Percentiles rank a stretch among this genome's conserved stretches.
Conservation (phyloP, 2,888 invertebrate genomes). For the Labia minor region DNA sequence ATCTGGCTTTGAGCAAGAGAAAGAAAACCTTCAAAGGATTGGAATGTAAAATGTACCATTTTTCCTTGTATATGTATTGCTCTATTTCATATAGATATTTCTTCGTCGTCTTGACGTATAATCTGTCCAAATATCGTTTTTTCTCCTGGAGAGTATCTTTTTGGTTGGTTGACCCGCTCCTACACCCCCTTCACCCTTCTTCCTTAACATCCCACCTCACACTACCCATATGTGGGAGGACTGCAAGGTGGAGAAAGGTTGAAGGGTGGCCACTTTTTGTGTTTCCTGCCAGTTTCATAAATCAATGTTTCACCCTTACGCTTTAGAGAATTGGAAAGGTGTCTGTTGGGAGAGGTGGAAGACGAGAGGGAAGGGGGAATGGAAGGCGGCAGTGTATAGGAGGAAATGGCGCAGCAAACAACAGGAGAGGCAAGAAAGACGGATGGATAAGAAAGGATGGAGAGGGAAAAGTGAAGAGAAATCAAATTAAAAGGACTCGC, state of each 20-base stretch:
- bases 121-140: background rate
- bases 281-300: slow-evolving; percentile 5
- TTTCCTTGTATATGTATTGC: too few species aligned
- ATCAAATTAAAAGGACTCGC: slow-evolving; percentile 2
- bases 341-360: background rate
- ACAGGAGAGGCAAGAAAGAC: background rate
- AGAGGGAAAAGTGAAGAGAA: background rate
- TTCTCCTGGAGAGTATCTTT: background rate
- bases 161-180: slow-evolving; percentile 1
- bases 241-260: too few species aligned
- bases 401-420: background rate
- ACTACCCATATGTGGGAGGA: background rate
- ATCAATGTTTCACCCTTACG: slow-evolving; percentile 1
- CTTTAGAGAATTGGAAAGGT: slow-evolving; percentile 1
- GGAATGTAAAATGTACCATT: too few species aligned
- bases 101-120: background rate
- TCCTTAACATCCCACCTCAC: too few species aligned
- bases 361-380: too few species aligned
- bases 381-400: too few species aligned
- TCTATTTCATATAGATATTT: slow-evolving; percentile 4
- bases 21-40: too few species aligned
- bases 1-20: too few species aligned
- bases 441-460: background rate
- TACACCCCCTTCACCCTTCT: too few species aligned
- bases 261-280: background rate